Evolutionary conservation across 37 sponge, comb jelly and placozoan species (phyloP), one percentile per base, ranked within the genome.

Genomic region (Ianthella basta): DNA sequence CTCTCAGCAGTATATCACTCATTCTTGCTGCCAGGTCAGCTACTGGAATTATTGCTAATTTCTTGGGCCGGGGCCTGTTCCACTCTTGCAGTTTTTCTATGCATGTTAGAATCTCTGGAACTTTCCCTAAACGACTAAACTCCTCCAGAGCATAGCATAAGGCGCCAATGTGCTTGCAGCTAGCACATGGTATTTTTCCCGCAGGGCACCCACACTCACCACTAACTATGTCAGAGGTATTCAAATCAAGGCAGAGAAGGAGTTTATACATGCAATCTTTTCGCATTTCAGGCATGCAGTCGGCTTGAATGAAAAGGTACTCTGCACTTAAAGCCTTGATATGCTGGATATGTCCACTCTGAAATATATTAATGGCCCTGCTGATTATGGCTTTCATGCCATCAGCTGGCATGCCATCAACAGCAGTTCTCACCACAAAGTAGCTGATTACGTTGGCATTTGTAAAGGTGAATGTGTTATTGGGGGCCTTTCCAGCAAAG

Each of bases 101-200:
- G 75, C 74, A 87, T 15, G 83, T 87, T 15, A 50, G 21, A 56
- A 33, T 72, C 15, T 73, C 85, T 33, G 85, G 74, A 54, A 72
- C 16, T 72, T 44, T 54, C 14, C 35, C 59, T 70, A 83, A 67
- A 25, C 84, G 69, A 39, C 54, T 69, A 55, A 72, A 84, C 44
- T 84, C 74, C 0, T 36, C 85, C 21, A 84, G 25, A 29, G 61
- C 59, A 82, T 87, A 82, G 44, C 88, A 87, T 25, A 87, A 29
- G 29, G 90, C 90, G 29, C 60, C 90, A 59, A 89, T 85, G 63
- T 88, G 89, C 55, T 82, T 85, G 77, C 90, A n/a, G n/a, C n/a
- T n/a, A n/a, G n/a, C n/a, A n/a, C n/a, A n/a, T n/a, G n/a, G n/a
- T n/a, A n/a, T n/a, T n/a, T n/a, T n/a, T n/a, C n/a, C n/a, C n/a